Conservation (phyloP, 1,140 invertebrate genomes). For the Trichonephila clavata region DNA sequence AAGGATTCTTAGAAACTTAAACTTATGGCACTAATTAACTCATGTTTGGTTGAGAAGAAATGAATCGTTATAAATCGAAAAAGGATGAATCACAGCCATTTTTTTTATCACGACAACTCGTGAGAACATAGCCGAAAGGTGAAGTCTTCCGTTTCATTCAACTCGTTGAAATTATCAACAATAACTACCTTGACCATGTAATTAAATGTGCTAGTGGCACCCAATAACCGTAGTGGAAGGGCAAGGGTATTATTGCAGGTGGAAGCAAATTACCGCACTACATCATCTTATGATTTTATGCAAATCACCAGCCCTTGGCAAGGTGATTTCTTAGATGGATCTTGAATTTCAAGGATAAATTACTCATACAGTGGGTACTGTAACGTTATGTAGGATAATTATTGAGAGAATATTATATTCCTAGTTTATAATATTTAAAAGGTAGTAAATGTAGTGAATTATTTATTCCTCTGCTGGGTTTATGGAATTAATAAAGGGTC, state of each 20-base stretch:
- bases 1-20: too few species aligned
- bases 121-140: slow-evolving; percentile 6
- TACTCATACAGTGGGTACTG: too few species aligned
- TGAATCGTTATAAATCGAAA: not conserved
- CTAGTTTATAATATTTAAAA: too few species aligned
- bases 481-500: too few species aligned
- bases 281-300: slow-evolving; percentile 40
- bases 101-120: slow-evolving; percentile 9
- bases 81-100: not conserved
- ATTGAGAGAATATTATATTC: too few species aligned
- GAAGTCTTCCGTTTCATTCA: slow-evolving; percentile 33
- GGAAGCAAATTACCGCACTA: not conserved
- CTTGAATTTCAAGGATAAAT: not conserved
- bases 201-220: slow-evolving; percentile 10
- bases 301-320: not conserved
- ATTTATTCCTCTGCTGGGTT: too few species aligned
- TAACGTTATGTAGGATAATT: too few species aligned
- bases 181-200: not conserved
- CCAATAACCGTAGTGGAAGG: not conserved
- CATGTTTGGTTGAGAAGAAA: not conserved
- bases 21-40: too few species aligned
- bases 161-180: not conserved
- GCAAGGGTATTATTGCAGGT: slow-evolving; percentile 35
- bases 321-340: not conserved
- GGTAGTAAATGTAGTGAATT: too few species aligned